These are phyloP conservation scores for Cactoblastis cactorum DNA, from an alignment of 2,888 invertebrate genomes.

Conservation along the genomic window DNA sequence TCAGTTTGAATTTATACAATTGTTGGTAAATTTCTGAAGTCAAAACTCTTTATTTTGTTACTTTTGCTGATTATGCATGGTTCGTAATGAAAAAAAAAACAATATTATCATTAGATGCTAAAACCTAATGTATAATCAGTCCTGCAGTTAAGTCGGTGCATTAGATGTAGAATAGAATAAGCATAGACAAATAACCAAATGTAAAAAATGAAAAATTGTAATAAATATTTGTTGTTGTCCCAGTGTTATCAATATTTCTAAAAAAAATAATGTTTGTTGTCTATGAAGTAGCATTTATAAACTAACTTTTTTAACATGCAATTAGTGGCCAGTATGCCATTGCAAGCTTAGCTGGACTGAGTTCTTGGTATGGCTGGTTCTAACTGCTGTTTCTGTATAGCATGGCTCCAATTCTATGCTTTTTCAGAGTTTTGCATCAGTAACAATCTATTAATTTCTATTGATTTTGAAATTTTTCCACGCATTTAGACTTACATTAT, in stretches of 20 bases:
- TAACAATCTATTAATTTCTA: slow-evolving; percentile 24
- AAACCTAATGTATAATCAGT: too few species aligned
- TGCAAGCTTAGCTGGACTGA: slow-evolving; percentile 64
- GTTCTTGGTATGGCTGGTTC: slow-evolving; percentile 62
- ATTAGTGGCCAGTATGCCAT: slow-evolving; percentile 37
- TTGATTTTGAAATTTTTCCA: slow-evolving; percentile 23
- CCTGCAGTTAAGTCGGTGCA: not conserved
- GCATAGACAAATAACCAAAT: slow-evolving; percentile 17
- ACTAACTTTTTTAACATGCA: slow-evolving; percentile 63
- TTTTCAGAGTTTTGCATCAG: slow-evolving; percentile 33
- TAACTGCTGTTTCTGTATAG: slow-evolving; percentile 58
- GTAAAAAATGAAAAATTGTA: not conserved
- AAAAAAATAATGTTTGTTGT: slow-evolving; percentile 6
- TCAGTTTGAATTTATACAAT: too few species aligned
- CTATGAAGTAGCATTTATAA: slow-evolving; percentile 47
- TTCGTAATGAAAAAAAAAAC: too few species aligned
- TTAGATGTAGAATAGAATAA: slow-evolving; percentile 15
- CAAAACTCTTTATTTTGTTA: too few species aligned
- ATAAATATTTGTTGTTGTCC: slow-evolving; percentile 7
- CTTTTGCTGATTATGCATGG: too few species aligned
- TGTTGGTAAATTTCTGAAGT: too few species aligned
- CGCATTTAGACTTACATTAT: slow-evolving; percentile 78
- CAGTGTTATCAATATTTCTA: slow-evolving; percentile 12
- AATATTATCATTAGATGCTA: too few species aligned
- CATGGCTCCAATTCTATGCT: slow-evolving; percentile 69